Conservation (phyloP, 2,888 invertebrate species). For the Nowickia ferox region DNA sequence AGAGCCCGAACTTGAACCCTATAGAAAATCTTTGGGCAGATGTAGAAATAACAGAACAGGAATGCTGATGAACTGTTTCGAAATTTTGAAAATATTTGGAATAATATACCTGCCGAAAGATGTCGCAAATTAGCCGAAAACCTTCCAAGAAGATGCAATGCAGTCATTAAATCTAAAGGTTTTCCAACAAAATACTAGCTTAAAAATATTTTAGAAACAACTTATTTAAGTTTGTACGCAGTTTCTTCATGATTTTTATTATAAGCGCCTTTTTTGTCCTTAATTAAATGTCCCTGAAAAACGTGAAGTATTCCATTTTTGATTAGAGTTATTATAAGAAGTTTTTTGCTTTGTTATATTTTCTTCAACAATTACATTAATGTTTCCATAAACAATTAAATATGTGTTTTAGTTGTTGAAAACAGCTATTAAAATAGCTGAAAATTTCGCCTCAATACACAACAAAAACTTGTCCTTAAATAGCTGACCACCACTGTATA, state of each 20-base stretch:
- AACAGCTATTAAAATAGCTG: neutral
- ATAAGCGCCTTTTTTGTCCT: no score
- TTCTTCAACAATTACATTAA: neutral
- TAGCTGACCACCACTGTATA: neutral
- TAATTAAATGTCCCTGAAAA: neutral
- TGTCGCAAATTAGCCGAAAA: no score
- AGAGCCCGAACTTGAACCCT: neutral
- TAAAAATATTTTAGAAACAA: neutral
- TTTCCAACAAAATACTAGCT: no score
- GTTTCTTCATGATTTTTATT: neutral
- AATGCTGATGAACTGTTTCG: no score
- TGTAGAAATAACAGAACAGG: no score
- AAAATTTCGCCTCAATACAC: neutral
- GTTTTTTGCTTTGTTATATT: neutral
- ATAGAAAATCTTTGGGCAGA: neutral
- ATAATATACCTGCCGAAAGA: no score
- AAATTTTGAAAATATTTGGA: no score
- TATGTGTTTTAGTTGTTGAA: neutral
- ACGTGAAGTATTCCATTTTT: neutral
- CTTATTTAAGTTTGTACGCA: neutral
- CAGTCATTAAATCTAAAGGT: no score
- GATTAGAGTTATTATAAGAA: neutral
- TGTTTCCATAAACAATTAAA: neutral
- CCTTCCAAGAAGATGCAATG: no score
- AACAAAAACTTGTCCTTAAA: neutral